Evolutionary conservation across 2,888 invertebrate genomes (phyloP).

Genomic region (Erynnis tages): DNA sequence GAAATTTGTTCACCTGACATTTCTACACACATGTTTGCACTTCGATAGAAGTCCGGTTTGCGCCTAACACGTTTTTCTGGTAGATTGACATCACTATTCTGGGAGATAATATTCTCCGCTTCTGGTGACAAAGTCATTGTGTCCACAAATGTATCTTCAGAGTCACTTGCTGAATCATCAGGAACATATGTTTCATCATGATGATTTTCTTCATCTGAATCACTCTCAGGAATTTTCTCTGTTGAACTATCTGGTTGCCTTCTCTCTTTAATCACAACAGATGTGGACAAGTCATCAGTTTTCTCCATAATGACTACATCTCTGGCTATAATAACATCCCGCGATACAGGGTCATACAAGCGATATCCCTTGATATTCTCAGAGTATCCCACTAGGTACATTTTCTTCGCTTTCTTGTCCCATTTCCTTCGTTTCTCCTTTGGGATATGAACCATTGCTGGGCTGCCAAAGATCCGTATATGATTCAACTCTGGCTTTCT

Average conservation of each 20-base stretch:
- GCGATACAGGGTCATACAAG: conserved; percentile 29
- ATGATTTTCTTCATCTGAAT: background rate
- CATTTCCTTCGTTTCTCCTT: conserved; percentile 23
- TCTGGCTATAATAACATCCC: background rate
- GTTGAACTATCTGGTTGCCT: background rate
- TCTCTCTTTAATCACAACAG: background rate
- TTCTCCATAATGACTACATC: conserved; percentile 7
- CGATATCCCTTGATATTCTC: conserved; percentile 37
- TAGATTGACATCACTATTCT: background rate
- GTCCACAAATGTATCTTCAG: background rate
- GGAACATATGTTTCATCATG: background rate
- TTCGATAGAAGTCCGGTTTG: background rate
- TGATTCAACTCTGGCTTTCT: conserved; percentile 32
- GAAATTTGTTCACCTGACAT: background rate
- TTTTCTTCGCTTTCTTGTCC: background rate
- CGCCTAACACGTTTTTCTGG: background rate
- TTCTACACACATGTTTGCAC: background rate
- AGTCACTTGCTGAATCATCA: background rate
- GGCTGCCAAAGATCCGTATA: conserved; percentile 11
- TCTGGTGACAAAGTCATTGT: background rate
- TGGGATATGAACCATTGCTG: conserved; percentile 33
- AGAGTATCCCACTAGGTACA: conserved; percentile 28
- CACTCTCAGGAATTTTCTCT: background rate
- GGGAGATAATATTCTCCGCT: background rate
- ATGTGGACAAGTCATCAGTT: background rate